phyloP scores from a whole-genome alignment of 1,140 invertebrate genomes.

The Matsumurasca onukii region DNA sequence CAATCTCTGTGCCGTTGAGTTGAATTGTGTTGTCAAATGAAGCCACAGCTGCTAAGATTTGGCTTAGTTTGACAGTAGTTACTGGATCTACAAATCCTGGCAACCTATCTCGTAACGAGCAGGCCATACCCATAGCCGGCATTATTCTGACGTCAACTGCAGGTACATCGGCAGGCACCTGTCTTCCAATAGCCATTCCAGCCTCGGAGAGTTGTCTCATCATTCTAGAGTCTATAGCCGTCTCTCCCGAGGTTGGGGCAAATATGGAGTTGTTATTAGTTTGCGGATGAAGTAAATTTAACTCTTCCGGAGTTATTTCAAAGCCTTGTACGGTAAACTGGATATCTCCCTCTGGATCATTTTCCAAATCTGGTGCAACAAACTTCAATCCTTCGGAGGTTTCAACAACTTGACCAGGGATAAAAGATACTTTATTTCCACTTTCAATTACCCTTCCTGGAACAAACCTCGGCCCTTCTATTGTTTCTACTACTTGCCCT shows the following conservation, averaged over 20 bases:
- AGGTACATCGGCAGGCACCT: conserved; percentile 60
- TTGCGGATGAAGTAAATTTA: conserved; percentile 61
- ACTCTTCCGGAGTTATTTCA: conserved; percentile 68
- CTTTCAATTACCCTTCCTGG: conserved; percentile 69
- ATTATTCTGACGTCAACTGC: conserved; percentile 55
- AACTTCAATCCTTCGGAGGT: conserved; percentile 69
- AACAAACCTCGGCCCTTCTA: conserved; percentile 69
- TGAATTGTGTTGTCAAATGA: conserved; percentile 26
- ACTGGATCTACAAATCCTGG: conserved; percentile 46
- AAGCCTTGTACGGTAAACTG: conserved; percentile 76
- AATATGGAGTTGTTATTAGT: conserved; percentile 38
- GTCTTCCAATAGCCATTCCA: conserved; percentile 66
- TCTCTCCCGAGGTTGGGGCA: conserved; percentile 56
- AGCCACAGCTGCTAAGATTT: conserved; percentile 38
- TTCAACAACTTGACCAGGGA: conserved; percentile 70
- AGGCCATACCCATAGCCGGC: conserved; percentile 50
- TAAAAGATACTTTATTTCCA: conserved; percentile 65
- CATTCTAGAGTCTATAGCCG: conserved; percentile 66
- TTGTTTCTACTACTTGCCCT: conserved; percentile 70
- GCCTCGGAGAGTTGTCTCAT: conserved; percentile 66
- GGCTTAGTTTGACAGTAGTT: conserved; percentile 50
- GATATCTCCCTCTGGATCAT: conserved; percentile 59
- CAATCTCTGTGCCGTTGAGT: conserved; percentile 27
- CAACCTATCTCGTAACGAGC: conserved; percentile 49
- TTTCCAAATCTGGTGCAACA: conserved; percentile 66